Percentiles rank a stretch among this genome's conserved stretches.
Conservation (phyloP, 2,797 vertebrate species). For the Epinephelus coioides region DNA sequence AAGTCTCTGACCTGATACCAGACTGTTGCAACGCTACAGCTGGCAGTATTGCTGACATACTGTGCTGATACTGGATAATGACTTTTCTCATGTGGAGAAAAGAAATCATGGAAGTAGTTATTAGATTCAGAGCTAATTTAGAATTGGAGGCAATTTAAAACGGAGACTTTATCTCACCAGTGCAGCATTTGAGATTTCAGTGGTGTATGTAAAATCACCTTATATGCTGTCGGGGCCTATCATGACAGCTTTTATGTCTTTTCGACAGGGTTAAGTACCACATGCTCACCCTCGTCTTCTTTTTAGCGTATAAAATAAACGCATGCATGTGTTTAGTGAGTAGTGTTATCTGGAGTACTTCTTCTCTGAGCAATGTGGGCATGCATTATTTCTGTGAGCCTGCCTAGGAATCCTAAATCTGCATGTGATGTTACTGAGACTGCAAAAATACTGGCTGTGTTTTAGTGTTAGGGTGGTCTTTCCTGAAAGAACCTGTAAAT, state of each 20-base stretch:
- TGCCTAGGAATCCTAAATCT: neutral
- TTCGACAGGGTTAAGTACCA: constrained; percentile 44
- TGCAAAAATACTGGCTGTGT: too few species aligned
- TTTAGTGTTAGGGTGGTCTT: neutral
- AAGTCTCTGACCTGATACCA: constrained; percentile 46
- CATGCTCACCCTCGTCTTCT: constrained; percentile 24
- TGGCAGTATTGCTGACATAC: constrained; percentile 59
- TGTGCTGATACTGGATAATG: constrained; percentile 65
- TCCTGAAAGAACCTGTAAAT: neutral
- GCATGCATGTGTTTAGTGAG: neutral
- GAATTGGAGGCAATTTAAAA: constrained; percentile 64
- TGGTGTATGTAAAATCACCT: constrained; percentile 48
- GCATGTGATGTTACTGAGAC: neutral
- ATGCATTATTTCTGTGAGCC: neutral
- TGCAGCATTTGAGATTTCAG: constrained; percentile 59
- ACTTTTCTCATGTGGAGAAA: constrained; percentile 66
- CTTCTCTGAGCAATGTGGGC: constrained; percentile 6
- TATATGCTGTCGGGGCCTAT: constrained; percentile 27
- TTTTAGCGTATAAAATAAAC: constrained; percentile 6
- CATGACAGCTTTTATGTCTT: constrained; percentile 40
- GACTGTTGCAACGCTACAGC: constrained; percentile 41
- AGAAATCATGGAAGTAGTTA: constrained; percentile 61
- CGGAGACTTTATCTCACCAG: constrained; percentile 57
- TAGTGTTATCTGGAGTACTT: neutral
- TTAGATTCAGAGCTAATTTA: constrained; percentile 71